Evolutionary conservation across 2,113 vertebrate genomes (phyloP).

Genomic region (Hassar affinis): DNA sequence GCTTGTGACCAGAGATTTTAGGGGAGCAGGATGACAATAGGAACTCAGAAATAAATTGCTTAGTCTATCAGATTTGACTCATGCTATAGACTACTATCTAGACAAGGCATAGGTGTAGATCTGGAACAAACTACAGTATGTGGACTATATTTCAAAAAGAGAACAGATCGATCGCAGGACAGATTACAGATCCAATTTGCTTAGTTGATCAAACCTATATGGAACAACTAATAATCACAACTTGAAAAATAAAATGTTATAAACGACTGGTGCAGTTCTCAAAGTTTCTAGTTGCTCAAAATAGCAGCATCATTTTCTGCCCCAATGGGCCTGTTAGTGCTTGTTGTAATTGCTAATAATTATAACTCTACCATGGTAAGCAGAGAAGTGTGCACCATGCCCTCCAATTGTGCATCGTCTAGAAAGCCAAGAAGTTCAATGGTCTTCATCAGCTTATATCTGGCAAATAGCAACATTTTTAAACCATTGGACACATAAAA

Average conservation of each 20-base stretch:
- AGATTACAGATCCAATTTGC: neutral
- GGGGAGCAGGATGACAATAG: neutral
- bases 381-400: neutral
- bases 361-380: neutral
- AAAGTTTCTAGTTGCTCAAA: neutral
- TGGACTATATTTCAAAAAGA: too few relatives aligned
- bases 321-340: neutral
- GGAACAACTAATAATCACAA: neutral
- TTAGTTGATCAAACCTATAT: neutral
- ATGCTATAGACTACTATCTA: neutral
- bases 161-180: too few relatives aligned
- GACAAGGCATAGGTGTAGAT: neutral
- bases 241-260: neutral
- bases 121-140: neutral
- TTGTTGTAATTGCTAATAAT: neutral
- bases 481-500: neutral
- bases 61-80: neutral
- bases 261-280: neutral
- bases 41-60: neutral
- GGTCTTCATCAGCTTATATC: neutral
- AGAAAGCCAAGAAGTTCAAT: neutral
- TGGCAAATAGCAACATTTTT: too few relatives aligned
- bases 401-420: neutral
- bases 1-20: neutral
- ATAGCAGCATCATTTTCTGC: neutral